A percentile compares a stretch with the other conserved stretches of the same genome.
Evolutionary conservation across 2,888 invertebrate genomes (phyloP).

Genomic region (Chrysina gloriosa): DNA sequence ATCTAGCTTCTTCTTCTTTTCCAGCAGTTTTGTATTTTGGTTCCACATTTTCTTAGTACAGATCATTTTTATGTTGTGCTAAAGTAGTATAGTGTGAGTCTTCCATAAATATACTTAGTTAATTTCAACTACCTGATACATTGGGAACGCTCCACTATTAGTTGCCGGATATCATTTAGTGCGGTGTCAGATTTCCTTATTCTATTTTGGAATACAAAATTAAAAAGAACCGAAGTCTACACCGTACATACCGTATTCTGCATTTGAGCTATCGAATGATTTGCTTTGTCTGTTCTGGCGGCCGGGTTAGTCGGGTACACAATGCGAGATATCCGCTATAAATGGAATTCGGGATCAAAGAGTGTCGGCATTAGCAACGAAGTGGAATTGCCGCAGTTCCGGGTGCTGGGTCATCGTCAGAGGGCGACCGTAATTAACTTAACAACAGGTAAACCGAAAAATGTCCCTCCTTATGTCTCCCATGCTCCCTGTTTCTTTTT

Average conservation of each 20-base stretch:
- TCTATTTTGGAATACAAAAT: slow-evolving; percentile 6
- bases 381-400: slow-evolving; percentile 97
- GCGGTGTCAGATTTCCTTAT: slow-evolving; percentile 40
- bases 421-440: slow-evolving; percentile 93
- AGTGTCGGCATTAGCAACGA: slow-evolving; percentile 96
- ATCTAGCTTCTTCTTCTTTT: slow-evolving; percentile 42
- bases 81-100: slow-evolving; percentile 47
- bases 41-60: slow-evolving; percentile 49
- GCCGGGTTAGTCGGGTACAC: slow-evolving; percentile 89
- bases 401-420: slow-evolving; percentile 96
- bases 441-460: slow-evolving; percentile 87
- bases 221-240: slow-evolving; percentile 25
- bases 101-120: slow-evolving; percentile 31
- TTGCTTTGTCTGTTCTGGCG: slow-evolving; percentile 66
- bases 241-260: slow-evolving; percentile 37
- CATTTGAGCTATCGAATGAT: slow-evolving; percentile 61
- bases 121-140: slow-evolving; percentile 18
- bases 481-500: slow-evolving; percentile 64
- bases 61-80: slow-evolving; percentile 51
- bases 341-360: slow-evolving; percentile 92
- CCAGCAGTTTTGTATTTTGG: slow-evolving; percentile 47
- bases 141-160: slow-evolving; percentile 47
- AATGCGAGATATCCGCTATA: slow-evolving; percentile 97
- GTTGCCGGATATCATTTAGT: slow-evolving; percentile 47
- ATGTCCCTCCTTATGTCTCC: slow-evolving; percentile 60